Base-by-base conservation (phyloP, 2,888 invertebrate genomes). In the Chesias legatella region DNA sequence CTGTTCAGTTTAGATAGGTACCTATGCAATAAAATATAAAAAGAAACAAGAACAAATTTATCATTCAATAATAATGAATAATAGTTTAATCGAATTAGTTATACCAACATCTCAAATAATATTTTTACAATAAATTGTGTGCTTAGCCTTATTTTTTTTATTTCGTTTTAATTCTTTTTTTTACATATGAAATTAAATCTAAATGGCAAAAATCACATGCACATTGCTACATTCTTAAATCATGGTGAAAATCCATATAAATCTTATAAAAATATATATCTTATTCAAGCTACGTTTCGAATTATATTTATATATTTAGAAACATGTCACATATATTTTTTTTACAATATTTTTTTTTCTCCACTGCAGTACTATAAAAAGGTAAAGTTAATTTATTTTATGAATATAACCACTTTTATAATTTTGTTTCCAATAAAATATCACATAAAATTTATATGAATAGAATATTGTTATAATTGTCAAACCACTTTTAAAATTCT, bases 121-220 rank as follows among this genome's bases (percentile, higher is more conserved):
- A 17, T 17, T 3, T 2, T 17, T 17, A 2, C 2, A 3, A 17
- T 17, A 17, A 17, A 3, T 17, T 17, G 2, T 17, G 13, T 17
- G 13, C 13, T 17, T 3, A 17, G 13, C 13, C 2, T 3, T 17
- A 3, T 17, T 17, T 3, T 17, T 17, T 17, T 17, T 17, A 17
- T 5, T 3, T 5, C 13, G 5, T 17, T 17, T 17, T 17, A n/a
- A n/a, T n/a, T n/a, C n/a, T n/a, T n/a, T n/a, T n/a, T n/a, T n/a
- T n/a, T n/a, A n/a, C n/a, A n/a, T 17, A 17, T 5, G 3, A 17
- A 17, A 17, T 13, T 11, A 6, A 22, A 24, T 13, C 9, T 36
- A 41, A 43, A 48, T 48, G 40, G 37, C 39, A 43, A 39, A n/a
- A 38, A 34, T 43, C 37, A 47, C 33, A 43, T 29, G 41, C 25